phyloP scores from a whole-genome alignment of 30 jellyfish, hydroid and myxozoan genomes.

The Morbakka virulenta region DNA sequence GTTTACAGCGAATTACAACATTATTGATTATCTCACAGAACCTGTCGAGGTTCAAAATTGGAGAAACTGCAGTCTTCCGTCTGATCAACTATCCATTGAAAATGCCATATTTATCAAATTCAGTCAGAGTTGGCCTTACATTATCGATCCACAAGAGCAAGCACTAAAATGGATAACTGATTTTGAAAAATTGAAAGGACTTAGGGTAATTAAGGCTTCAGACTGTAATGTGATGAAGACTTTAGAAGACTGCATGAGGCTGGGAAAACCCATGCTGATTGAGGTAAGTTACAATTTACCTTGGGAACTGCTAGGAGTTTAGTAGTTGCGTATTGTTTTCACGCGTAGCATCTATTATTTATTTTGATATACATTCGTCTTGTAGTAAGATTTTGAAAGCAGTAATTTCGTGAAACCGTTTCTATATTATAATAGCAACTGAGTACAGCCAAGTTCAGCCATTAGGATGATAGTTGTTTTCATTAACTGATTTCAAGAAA shows the following conservation, averaged over 20 bases:
- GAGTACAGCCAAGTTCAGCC: no score
- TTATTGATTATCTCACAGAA: constrained; percentile 39
- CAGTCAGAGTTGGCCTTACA: constrained; percentile 71
- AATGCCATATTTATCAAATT: constrained; percentile 66
- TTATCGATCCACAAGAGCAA: constrained; percentile 87
- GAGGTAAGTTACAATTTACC: constrained; percentile 49
- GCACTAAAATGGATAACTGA: constrained; percentile 74
- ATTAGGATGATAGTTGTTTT: no score
- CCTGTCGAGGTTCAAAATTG: constrained; percentile 71
- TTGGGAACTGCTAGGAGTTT: not conserved
- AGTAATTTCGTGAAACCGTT: no score
- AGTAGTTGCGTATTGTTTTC: not conserved
- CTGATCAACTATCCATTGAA: constrained; percentile 69
- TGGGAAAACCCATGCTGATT: constrained; percentile 74
- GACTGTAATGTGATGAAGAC: constrained; percentile 62
- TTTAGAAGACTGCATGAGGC: constrained; percentile 75
- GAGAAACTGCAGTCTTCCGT: constrained; percentile 80
- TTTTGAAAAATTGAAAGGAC: constrained; percentile 47
- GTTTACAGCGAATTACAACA: constrained; percentile 23
- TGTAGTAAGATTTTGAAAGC: no score
- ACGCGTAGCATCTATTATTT: no score
- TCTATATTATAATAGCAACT: no score
- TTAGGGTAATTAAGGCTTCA: constrained; percentile 52
- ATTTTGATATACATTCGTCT: no score
- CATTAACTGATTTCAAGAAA: no score